Conservation (phyloP, 2,888 invertebrate genomes). For the Cacoxenus indagator region DNA sequence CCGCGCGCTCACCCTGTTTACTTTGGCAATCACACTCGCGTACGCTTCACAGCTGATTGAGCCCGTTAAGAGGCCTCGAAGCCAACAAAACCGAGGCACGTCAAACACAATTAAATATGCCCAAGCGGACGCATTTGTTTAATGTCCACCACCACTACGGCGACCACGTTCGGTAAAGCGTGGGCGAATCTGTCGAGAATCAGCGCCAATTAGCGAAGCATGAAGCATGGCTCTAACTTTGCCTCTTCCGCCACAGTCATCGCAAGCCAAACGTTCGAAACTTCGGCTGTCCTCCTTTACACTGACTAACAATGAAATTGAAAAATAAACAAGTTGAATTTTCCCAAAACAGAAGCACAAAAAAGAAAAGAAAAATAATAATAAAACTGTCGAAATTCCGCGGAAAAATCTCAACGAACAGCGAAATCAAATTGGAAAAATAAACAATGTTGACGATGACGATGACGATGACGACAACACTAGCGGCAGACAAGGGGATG, state of each 20-base stretch:
- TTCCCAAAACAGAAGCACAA: neutral
- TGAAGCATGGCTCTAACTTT: slow-evolving; percentile 35
- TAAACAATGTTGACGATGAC: neutral
- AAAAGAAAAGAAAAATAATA: neutral
- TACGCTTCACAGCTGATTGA: slow-evolving; percentile 8
- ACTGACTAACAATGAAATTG: slow-evolving; percentile 28
- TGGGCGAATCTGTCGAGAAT: slow-evolving; percentile 27
- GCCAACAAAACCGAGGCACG: neutral
- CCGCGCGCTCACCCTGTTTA: neutral
- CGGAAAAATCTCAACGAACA: slow-evolving; percentile 10
- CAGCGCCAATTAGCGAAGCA: slow-evolving; percentile 48
- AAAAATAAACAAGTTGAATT: slow-evolving; percentile 38
- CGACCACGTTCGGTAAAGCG: neutral
- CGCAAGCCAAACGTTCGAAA: neutral
- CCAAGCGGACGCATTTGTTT: neutral
- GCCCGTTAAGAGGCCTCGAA: neutral
- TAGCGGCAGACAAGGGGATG: slow-evolving; percentile 58
- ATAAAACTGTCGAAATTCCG: slow-evolving; percentile 10
- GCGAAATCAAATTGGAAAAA: neutral
- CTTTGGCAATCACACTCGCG: neutral
- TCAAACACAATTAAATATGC: slow-evolving; percentile 17
- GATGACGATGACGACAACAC: neutral
- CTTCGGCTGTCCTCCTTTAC: neutral
- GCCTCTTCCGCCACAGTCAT: neutral
- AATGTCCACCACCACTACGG: neutral